Conservation (phyloP, 2,113 vertebrate genomes). For the Hippocampus barbouri region DNA sequence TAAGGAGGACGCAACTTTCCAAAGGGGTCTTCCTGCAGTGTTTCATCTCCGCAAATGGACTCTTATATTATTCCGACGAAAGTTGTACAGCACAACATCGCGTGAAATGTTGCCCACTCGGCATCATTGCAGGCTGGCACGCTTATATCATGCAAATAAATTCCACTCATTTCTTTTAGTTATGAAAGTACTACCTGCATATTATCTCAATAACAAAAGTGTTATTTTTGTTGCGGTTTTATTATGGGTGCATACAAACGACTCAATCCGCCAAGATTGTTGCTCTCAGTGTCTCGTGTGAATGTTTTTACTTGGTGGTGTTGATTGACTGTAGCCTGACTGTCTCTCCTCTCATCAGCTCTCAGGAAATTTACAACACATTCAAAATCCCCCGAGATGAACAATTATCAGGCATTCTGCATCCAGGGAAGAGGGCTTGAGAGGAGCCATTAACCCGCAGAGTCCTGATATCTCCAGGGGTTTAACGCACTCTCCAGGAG, state of each 20-base stretch:
- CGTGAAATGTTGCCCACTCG: too few species aligned
- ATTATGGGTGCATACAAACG: not conserved
- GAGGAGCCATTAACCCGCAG: conserved; percentile 37
- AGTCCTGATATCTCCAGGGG: conserved; percentile 28
- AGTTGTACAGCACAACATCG: too few species aligned
- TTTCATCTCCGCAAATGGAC: too few species aligned
- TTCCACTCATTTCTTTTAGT: not conserved
- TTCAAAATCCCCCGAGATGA: conserved; percentile 13
- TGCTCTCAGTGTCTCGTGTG: not conserved
- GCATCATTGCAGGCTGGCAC: too few species aligned
- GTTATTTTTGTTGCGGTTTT: not conserved
- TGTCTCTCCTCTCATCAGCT: conserved; percentile 10
- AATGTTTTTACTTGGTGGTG: not conserved
- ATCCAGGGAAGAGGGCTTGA: conserved; percentile 8
- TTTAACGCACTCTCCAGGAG: conserved; percentile 26
- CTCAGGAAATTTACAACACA: conserved; percentile 18
- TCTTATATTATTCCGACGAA: too few species aligned
- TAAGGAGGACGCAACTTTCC: too few species aligned
- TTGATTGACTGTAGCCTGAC: not conserved
- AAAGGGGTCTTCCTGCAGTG: too few species aligned
- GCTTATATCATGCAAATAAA: too few species aligned
- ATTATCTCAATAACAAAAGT: not conserved
- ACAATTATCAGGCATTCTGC: conserved; percentile 34
- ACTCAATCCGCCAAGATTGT: not conserved
- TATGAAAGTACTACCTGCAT: not conserved